Percentiles rank a stretch among this genome's conserved stretches.
These are phyloP conservation scores for Sebastes trivittatus DNA, from an alignment of 2,797 vertebrate genomes.

Conservation along the genomic window DNA sequence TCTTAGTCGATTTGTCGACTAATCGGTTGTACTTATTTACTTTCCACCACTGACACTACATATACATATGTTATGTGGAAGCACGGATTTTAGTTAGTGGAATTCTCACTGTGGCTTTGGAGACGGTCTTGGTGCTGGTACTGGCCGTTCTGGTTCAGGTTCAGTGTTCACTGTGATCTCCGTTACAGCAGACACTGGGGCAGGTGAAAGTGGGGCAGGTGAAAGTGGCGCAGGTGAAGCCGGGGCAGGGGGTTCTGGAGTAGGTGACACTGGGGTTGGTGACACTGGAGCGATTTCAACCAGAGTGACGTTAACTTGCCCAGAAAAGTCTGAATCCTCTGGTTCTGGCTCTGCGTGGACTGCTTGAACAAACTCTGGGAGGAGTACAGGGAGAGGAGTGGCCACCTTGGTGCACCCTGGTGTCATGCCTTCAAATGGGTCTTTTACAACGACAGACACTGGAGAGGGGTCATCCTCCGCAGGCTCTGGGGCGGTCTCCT, in stretches of 20 bases:
- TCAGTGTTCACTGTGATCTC: slow-evolving; percentile 6
- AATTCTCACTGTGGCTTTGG: slow-evolving; percentile 61
- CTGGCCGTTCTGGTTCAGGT: not conserved
- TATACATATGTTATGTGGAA: not conserved
- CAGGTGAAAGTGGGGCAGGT: not conserved
- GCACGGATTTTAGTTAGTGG: not conserved
- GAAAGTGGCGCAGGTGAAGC: not conserved
- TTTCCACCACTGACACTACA: not conserved
- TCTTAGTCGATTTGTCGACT: too few species aligned
- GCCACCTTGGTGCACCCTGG: slow-evolving; percentile 53
- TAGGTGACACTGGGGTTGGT: not conserved
- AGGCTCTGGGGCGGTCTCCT: not conserved
- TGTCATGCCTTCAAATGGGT: slow-evolving; percentile 37
- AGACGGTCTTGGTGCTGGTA: not conserved
- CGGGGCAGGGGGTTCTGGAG: not conserved
- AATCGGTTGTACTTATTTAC: not conserved
- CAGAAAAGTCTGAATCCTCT: not conserved
- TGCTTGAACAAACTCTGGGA: slow-evolving; percentile 1
- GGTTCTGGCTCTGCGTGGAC: slow-evolving; percentile 1
- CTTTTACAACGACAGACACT: not conserved
- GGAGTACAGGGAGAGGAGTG: slow-evolving; percentile 53
- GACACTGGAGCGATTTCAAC: not conserved
- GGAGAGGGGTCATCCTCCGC: slow-evolving; percentile 18
- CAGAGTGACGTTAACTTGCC: not conserved
- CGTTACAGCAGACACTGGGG: not conserved